Evolutionary conservation across 2,797 vertebrate genomes (phyloP).

Genomic region (Lerista edwardsae): DNA sequence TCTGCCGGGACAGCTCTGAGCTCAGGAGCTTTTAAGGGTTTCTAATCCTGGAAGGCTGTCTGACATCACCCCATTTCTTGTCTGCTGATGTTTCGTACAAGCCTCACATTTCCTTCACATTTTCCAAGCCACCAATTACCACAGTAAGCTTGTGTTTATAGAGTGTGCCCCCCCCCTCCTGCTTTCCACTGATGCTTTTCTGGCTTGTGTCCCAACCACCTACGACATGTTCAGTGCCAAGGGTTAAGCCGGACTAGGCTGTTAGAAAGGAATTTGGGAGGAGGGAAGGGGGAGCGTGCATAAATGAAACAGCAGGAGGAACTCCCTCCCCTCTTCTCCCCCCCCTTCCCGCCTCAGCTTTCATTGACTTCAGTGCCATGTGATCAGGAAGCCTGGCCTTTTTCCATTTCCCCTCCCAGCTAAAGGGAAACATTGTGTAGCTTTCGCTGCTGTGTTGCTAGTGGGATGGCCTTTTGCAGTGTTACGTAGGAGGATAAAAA

Average conservation of each 20-base stretch:
- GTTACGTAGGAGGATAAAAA: conserved; percentile 98
- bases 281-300: conserved; percentile 40
- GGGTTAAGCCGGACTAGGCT: conserved; percentile 77
- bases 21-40: conserved; percentile 92
- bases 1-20: conserved; percentile 44
- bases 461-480: conserved; percentile 84
- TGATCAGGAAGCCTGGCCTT: conserved; percentile 96
- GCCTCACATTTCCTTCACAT: conserved; percentile 90
- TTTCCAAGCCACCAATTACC: conserved; percentile 84
- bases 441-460: conserved; percentile 70
- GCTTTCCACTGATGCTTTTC: conserved; percentile 75
- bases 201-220: conserved; percentile 74
- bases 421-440: conserved; percentile 93
- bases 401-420: conserved; percentile 94
- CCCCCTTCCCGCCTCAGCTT: conserved; percentile 53
- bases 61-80: conserved; percentile 90
- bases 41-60: conserved; percentile 94
- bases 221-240: conserved; percentile 72
- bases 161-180: conserved; percentile 62
- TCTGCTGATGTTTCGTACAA: conserved; percentile 89
- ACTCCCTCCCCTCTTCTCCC: conserved; percentile 28
- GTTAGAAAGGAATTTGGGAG: conserved; percentile 49
- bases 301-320: conserved; percentile 19
- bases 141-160: conserved; percentile 78
- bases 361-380: conserved; percentile 87